Evolutionary conservation across 2,113 vertebrate species (phyloP).

Genomic region (Bufo bufo): DNA sequence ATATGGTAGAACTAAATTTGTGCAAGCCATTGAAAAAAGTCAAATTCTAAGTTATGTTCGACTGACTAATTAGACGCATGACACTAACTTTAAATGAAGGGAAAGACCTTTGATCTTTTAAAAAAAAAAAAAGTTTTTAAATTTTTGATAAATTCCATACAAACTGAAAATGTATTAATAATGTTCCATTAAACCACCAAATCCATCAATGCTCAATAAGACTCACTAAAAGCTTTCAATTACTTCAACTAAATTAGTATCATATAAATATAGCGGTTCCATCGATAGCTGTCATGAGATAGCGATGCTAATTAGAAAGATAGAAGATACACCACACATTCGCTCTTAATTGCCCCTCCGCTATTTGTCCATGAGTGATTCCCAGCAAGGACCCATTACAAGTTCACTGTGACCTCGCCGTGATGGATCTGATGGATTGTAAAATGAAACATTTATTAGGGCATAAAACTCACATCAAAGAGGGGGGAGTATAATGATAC

Average conservation of each 20-base stretch:
- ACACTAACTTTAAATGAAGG: not conserved
- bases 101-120: constrained; percentile 6
- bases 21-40: too few relatives aligned
- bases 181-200: constrained; percentile 31
- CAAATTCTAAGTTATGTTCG: too few relatives aligned
- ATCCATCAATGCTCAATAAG: constrained; percentile 36
- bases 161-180: constrained; percentile 19
- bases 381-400: constrained; percentile 28
- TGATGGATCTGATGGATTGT: constrained; percentile 12
- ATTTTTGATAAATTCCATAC: constrained; percentile 9
- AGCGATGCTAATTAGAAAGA: constrained; percentile 31
- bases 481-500: not conserved
- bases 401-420: constrained; percentile 17
- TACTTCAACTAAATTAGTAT: constrained; percentile 20
- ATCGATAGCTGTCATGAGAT: constrained; percentile 43
- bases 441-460: constrained; percentile 20
- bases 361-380: constrained; percentile 16
- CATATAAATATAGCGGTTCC: constrained; percentile 36
- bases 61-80: too few relatives aligned
- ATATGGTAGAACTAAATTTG: too few relatives aligned
- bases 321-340: constrained; percentile 22
- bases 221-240: constrained; percentile 31
- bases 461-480: constrained; percentile 28
- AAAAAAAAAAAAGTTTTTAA: not conserved
- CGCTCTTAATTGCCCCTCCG: constrained; percentile 19